These are phyloP conservation scores for Motacilla alba DNA, from an alignment of 2,113 vertebrate species.

Conservation along the genomic window DNA sequence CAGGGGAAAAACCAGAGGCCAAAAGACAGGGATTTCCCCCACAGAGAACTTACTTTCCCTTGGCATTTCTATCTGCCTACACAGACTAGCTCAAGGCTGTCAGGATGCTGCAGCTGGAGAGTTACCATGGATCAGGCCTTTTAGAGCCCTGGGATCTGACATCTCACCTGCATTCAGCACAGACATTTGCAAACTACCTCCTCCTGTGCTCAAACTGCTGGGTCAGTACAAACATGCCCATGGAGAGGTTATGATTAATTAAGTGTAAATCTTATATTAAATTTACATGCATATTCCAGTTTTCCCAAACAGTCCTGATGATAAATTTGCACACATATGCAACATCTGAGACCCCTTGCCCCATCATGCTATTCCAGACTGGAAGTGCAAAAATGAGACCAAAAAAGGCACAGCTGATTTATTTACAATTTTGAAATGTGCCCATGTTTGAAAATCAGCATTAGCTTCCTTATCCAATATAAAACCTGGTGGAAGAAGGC, in stretches of 20 bases:
- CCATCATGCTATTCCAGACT: not conserved
- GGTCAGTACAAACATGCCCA: not conserved
- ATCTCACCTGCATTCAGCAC: not conserved
- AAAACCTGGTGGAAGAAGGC: not conserved
- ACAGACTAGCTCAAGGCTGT: not conserved
- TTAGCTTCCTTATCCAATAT: not conserved
- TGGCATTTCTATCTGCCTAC: not conserved
- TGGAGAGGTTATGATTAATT: not conserved
- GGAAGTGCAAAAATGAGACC: not conserved
- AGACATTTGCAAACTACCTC: not conserved
- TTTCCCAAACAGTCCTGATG: not conserved
- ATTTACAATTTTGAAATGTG: not conserved
- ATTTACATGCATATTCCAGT: not conserved
- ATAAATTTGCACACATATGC: not conserved
- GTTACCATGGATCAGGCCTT: not conserved
- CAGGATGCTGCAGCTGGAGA: not conserved
- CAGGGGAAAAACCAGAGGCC: not conserved
- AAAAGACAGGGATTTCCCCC: not conserved
- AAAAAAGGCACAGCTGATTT: not conserved
- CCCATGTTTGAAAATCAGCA: not conserved
- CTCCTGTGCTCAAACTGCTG: not conserved
- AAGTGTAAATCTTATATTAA: not conserved
- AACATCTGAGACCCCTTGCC: accelerated
- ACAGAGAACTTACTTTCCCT: not conserved
- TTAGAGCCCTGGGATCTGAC: not conserved